phyloP scores from a whole-genome alignment of 1,140 invertebrate species.

The Ectropis grisescens region DNA sequence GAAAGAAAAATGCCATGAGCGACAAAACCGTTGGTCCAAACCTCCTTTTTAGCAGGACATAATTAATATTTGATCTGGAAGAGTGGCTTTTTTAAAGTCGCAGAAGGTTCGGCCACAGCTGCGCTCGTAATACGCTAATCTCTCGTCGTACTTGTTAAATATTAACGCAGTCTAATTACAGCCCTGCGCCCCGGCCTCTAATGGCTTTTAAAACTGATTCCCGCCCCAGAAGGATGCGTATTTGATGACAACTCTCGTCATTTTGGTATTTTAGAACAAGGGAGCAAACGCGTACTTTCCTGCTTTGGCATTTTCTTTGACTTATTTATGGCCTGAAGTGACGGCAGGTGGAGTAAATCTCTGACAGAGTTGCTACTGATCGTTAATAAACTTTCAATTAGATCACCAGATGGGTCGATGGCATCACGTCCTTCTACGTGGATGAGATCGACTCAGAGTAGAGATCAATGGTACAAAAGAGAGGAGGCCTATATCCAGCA shows the following conservation, averaged over 20 bases:
- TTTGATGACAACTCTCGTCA: constrained; percentile 64
- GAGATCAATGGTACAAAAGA: no score
- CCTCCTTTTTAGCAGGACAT: constrained; percentile 36
- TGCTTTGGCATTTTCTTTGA: no score
- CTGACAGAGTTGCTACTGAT: no score
- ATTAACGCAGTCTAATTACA: constrained; percentile 68
- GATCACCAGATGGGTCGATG: no score
- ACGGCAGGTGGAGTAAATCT: no score
- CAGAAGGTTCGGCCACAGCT: constrained; percentile 45
- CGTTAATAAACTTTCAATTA: no score
- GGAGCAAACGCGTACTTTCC: no score
- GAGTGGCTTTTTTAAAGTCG: constrained; percentile 44
- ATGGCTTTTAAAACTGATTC: constrained; percentile 69
- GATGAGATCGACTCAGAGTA: no score
- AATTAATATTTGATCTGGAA: constrained; percentile 52
- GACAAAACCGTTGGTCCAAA: constrained; percentile 45
- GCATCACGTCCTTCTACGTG: no score
- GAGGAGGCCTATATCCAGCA: no score
- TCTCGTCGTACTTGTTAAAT: constrained; percentile 65
- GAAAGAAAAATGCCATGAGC: no score
- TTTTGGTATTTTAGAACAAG: constrained; percentile 18
- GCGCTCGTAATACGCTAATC: constrained; percentile 48
- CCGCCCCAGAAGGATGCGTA: constrained; percentile 60
- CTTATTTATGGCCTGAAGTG: no score
- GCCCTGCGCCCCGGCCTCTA: constrained; percentile 43